Evolutionary conservation across 2,888 invertebrate species (phyloP).

Genomic region (Macrosoma leucophasiata): DNA sequence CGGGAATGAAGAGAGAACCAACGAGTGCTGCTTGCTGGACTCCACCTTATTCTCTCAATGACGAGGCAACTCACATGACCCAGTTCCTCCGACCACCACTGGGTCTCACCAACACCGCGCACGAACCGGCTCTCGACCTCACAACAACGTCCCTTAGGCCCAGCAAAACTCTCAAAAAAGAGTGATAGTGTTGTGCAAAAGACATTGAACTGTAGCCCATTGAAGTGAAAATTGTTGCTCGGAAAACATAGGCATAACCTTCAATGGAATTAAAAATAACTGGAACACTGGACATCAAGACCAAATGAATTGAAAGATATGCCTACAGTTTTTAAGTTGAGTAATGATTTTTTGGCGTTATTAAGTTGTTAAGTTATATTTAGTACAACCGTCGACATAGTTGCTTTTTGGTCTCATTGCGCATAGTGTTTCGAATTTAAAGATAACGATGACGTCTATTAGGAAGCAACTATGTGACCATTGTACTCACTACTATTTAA

Average conservation of each 20-base stretch:
- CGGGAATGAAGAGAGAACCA: conserved; percentile 45
- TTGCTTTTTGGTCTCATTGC: conserved; percentile 3
- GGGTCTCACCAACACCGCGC: conserved; percentile 16
- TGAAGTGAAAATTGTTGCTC: too few species aligned
- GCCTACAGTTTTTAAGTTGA: too few species aligned
- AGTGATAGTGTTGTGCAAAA: conserved; percentile 69
- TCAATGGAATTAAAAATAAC: too few species aligned
- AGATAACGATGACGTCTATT: too few species aligned
- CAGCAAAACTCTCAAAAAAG: conserved; percentile 40
- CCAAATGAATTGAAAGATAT: too few species aligned
- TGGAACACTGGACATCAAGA: too few species aligned
- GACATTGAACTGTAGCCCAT: conserved; percentile 42
- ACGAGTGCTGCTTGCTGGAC: conserved; percentile 56
- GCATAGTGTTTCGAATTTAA: conserved; percentile 1
- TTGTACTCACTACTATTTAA: conserved; percentile 65
- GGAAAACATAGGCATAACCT: too few species aligned
- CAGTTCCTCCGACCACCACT: conserved; percentile 29
- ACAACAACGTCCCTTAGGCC: conserved; percentile 44
- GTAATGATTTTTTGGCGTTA: too few species aligned
- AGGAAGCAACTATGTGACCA: too few species aligned
- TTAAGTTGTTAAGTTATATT: conserved; percentile 61
- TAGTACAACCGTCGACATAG: conserved; percentile 24
- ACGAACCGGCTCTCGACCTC: conserved; percentile 57
- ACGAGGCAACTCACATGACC: conserved; percentile 25
- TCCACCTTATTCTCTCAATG: conserved; percentile 40